A percentile compares a stretch with the other conserved stretches of the same genome.
Evolutionary conservation across 2,797 vertebrate species (phyloP).

Genomic region (Coregonus sp.): DNA sequence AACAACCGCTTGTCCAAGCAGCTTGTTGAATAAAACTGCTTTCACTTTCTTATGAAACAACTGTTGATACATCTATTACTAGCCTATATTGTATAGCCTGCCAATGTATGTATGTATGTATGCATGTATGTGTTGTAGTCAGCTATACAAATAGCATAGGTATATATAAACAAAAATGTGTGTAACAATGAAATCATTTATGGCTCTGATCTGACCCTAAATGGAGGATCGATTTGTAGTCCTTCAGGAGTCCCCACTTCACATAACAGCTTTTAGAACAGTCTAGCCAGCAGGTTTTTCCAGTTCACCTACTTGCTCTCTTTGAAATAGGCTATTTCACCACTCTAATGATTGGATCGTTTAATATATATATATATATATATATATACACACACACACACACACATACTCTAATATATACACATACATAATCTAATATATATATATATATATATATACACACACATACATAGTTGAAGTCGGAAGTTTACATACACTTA

Average conservation of each 20-base stretch:
- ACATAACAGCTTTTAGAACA: conserved; percentile 33
- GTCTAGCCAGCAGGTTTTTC: conserved; percentile 67
- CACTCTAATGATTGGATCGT: background rate
- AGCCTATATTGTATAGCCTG: background rate
- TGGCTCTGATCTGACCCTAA: background rate
- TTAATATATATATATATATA: too few species aligned
- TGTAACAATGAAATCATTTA: background rate
- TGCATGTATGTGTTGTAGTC: background rate
- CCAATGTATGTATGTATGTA: background rate
- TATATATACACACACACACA: too few species aligned
- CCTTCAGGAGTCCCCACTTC: conserved; percentile 19
- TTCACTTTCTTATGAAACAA: background rate
- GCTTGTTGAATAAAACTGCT: background rate
- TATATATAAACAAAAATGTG: background rate
- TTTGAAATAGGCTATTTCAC: background rate
- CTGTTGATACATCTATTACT: background rate
- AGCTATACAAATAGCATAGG: background rate
- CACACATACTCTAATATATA: too few species aligned
- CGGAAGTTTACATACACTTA: too few species aligned
- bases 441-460: too few species aligned
- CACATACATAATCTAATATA: too few species aligned
- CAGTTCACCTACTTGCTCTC: conserved; percentile 40
- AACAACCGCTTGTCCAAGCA: background rate
- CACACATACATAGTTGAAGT: too few species aligned
- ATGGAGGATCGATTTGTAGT: background rate